Evolutionary conservation across 2,113 vertebrate species (phyloP), one percentile per base, ranked within the genome.

Genomic region (Sterna hirundo): DNA sequence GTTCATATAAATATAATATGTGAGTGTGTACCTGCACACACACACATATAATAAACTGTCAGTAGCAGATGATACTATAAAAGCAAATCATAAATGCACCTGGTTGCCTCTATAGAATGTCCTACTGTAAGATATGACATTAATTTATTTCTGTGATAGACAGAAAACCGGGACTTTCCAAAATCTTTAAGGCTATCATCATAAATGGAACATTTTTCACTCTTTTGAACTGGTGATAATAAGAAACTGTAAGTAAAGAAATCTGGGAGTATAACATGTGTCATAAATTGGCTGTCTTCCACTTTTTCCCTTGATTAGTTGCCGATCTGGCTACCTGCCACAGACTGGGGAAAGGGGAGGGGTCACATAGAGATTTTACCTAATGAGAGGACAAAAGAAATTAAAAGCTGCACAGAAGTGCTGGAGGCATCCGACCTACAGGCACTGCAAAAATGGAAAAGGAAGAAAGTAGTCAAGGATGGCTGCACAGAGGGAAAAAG

Each of bases 191-290:
- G 36, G 12, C 15, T 92, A 58, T 58, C 58, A 87, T 40, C 36
- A 86, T 23, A 88, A 65, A 94, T 12, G 38, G 46, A 85, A 83
- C 60, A 91, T 77, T 94, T 95, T 94, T 93, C 44, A 95, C 15
- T 88, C 46, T 93, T 60, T 71, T 94, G 66, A 82, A 90, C 65
- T 90, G 30, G n/a, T 81, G 49, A 93, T 92, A 97, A 83, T 52
- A 86, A 88, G 88, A 93, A 94, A 58, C 36, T 72, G 34, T 55
- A 72, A 77, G 62, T 36, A 85, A 87, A 86, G 92, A 86, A 83
- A 94, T 77, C 25, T 58, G 76, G 79, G 82, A 95, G 46, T 90
- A 77, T 52, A 87, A 79, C 15, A 29, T 38, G 11, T 95, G 85
- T 90, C 69, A 93, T 90, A 90, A 90, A 34, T 49, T 64, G 88